Evolutionary conservation across 2,113 vertebrate species (phyloP), one percentile per base, ranked within the genome.

Genomic region (Laticauda colubrina): DNA sequence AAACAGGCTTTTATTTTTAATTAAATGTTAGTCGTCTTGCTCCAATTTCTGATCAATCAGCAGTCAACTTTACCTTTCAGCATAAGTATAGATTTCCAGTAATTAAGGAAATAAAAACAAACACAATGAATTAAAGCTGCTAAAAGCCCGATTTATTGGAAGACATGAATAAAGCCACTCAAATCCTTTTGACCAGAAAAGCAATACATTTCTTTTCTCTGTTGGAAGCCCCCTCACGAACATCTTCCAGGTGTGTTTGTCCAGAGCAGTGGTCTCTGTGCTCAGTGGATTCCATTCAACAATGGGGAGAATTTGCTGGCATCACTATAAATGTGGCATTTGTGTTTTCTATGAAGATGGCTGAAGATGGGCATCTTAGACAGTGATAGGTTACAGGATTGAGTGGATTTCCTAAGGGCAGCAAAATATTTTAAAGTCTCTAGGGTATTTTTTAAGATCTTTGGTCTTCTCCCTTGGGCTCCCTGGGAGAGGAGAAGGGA

Each of bases 401-500:
- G n/a, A 21, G 5, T 89, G 6, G 45, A 61, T 9, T 53, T 85
- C 54, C 5, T 56, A 86, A 89, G 51, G 51, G 87, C 61, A 89
- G 87, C 87, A 89, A 92, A 56, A 89, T 85, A 88, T 56, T 75
- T 55, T 89, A 75, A 75, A 88, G 57, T 54, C 23, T 92, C 91
- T 69, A n/a, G 34, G 23, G 9, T 55, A 54, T 89, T 75, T 34
- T 81, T 55, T 55, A 39, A 9, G 88, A 39, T 61, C 56, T 86
- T 87, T 81, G 87, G 7, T 57, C 39, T 20, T 89, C 15, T 85
- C 87, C 91, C 24, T 61, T 55, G 7, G 18, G 61, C 51, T n/a
- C 59, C 48, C 91, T 24, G 34, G 4, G 8, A 51, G 48, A 2
- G 55, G 88, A 55, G 54, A 85, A 69, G 87, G 64, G 51, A 86